Evolutionary conservation across 2,888 invertebrate genomes (phyloP), one percentile per base, ranked within the genome.

Genomic region (Diplolepis rosae): DNA sequence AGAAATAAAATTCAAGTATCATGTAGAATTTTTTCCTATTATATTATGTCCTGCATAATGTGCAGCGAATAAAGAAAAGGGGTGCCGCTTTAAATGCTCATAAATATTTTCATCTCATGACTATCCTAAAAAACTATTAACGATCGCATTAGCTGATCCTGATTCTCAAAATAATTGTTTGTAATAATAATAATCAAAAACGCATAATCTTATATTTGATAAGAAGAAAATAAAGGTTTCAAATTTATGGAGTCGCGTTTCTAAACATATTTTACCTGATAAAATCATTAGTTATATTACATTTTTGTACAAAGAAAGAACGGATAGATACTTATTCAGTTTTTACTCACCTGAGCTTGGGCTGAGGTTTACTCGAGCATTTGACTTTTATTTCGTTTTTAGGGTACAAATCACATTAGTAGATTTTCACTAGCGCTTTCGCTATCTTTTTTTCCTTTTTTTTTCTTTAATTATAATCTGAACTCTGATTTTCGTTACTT

Each of bases 281-380:
- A 66, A 66, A 66, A 48, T 66, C 45, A 45, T 7, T 45, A 18
- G 9, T 18, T 45, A 45, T 18, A 45, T 45, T 18, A 45, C 45
- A n/a, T 68, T 42, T 73, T 68, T 65, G 48, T 75, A 83, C 77
- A 80, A 82, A 81, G 77, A 84, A 84, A 84, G 83, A 85, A 86
- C 84, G 82, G 82, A 85, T 85, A 85, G 79, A 84, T 82, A 84
- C 76, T 81, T 81, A 83, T 83, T 83, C 61, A 79, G 85, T 78
- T 84, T 84, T 87, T 87, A 87, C 87, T 87, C 87, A 87, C 87
- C 87, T 87, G 86, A 83, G 76, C 77, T 83, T 80, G 80, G 80
- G 83, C 83, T 85, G 86, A 83, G 82, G 84, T 83, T 80, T 84
- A 84, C 85, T 85, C 86, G 85, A 86, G 80, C 85, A 80, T 85